These are phyloP conservation scores for Bombus balteatus DNA, from an alignment of 1,140 invertebrate species.

Conservation along the genomic window DNA sequence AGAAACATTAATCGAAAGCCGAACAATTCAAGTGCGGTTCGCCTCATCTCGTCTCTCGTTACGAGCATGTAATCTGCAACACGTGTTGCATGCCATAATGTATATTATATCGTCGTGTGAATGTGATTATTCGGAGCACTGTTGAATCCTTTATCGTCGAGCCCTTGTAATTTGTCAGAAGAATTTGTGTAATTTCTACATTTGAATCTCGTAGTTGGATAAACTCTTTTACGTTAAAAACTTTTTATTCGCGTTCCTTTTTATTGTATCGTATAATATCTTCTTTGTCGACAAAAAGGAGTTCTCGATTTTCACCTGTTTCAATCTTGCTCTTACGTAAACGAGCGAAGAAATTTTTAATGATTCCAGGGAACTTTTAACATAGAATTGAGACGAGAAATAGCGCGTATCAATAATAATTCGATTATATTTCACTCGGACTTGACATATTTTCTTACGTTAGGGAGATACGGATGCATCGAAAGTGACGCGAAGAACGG, in stretches of 20 bases:
- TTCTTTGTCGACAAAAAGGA: not conserved
- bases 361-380: too few species aligned
- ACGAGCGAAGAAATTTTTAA: too few species aligned
- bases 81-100: conserved; percentile 20
- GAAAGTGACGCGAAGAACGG: not conserved
- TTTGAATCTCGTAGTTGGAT: not conserved
- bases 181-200: not conserved
- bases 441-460: not conserved
- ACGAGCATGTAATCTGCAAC: not conserved
- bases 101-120: conserved; percentile 4
- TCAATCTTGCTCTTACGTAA: not conserved
- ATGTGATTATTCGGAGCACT: not conserved
- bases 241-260: too few species aligned
- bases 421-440: not conserved
- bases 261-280: not conserved
- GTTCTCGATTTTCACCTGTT: not conserved
- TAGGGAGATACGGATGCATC: not conserved
- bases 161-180: not conserved
- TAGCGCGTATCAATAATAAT: not conserved
- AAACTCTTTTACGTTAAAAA: not conserved
- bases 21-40: conserved; percentile 35
- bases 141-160: not conserved
- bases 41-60: not conserved
- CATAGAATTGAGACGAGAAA: too few species aligned
- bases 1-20: conserved; percentile 68